A percentile compares a stretch with the other conserved stretches of the same genome.
Evolutionary conservation across 2,113 vertebrate species (phyloP).

Genomic region (Nibea albiflora): DNA sequence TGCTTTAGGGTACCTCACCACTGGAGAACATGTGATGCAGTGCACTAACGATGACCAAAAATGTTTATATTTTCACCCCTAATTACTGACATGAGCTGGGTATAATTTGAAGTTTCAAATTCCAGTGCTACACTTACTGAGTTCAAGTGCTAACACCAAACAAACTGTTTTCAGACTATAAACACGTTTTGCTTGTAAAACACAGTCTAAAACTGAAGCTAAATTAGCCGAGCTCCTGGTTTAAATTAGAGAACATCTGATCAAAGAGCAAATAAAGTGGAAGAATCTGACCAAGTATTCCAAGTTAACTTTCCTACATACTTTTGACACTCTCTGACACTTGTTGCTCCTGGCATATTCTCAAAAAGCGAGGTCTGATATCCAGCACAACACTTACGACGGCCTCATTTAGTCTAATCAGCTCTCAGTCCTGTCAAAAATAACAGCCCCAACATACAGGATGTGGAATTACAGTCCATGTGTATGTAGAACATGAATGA

Average conservation of each 20-base stretch:
- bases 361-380: not conserved
- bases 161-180: not conserved
- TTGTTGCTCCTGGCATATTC: not conserved
- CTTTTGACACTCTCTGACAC: not conserved
- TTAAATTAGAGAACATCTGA: not conserved
- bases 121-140: too few species aligned
- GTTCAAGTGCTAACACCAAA: too few species aligned
- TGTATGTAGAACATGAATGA: constrained; percentile 5
- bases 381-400: rapidly evolving
- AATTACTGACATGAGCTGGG: too few species aligned
- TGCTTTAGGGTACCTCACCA: too few species aligned
- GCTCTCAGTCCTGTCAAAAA: not conserved
- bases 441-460: not conserved
- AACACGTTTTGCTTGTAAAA: too few species aligned
- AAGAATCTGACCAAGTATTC: not conserved
- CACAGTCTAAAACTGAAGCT: not conserved
- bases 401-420: constrained; percentile 11
- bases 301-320: not conserved
- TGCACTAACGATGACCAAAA: too few species aligned
- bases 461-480: not conserved
- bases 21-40: too few species aligned
- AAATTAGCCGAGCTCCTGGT: not conserved
- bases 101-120: too few species aligned
- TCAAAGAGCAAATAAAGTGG: not conserved
- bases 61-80: too few species aligned